These are phyloP conservation scores for Caenorhabditis drosophilae DNA, from an alignment of 2,888 invertebrate species.

Conservation along the genomic window DNA sequence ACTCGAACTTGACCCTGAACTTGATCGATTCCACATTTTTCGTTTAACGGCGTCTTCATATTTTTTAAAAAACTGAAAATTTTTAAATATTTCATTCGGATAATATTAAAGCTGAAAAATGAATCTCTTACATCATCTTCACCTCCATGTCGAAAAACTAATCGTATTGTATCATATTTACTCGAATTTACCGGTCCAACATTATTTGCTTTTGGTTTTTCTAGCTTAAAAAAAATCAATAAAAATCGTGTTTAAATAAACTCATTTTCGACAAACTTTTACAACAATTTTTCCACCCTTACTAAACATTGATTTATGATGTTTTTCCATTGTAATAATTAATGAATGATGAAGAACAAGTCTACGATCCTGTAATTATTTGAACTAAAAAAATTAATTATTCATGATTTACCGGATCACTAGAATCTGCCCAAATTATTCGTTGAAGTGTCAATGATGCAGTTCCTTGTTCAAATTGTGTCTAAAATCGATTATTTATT, in stretches of 20 bases:
- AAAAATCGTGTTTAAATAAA: too few relatives aligned
- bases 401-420: slow-evolving; percentile 55
- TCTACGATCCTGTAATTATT: slow-evolving; percentile 54
- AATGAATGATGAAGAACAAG: slow-evolving; percentile 66
- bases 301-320: slow-evolving; percentile 66
- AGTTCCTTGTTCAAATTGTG: slow-evolving; percentile 67
- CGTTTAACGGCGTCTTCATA: slow-evolving; percentile 62
- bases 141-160: slow-evolving; percentile 63
- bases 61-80: slow-evolving; percentile 64
- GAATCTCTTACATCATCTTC: slow-evolving; percentile 62
- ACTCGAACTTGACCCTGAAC: slow-evolving; percentile 64
- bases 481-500: slow-evolving; percentile 36
- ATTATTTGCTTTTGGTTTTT: slow-evolving; percentile 36
- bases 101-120: neutral
- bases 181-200: slow-evolving; percentile 62
- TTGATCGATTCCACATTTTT: slow-evolving; percentile 65
- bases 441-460: slow-evolving; percentile 66
- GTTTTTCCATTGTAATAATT: slow-evolving; percentile 63
- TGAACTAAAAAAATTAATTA: neutral
- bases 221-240: slow-evolving; percentile 19
- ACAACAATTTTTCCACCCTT: slow-evolving; percentile 65
- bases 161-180: slow-evolving; percentile 48
- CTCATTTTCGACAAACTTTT: neutral
- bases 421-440: slow-evolving; percentile 68
- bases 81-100: neutral